phyloP scores from a whole-genome alignment of 2,797 vertebrate species.

The Loriculus beryllinus region DNA sequence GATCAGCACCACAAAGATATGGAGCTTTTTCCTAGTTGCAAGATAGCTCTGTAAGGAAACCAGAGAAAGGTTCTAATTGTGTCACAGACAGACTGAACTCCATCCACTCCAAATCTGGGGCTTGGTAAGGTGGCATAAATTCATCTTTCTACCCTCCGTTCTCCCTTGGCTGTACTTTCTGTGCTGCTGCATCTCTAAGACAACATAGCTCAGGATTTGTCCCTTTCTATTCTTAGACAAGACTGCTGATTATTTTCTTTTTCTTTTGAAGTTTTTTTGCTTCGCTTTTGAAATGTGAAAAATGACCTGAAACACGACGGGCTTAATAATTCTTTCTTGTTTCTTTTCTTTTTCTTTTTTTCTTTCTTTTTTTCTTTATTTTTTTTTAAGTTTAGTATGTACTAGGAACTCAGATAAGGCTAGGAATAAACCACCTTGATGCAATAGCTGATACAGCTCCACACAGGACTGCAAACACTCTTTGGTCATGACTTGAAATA shows the following conservation, averaged over 20 bases:
- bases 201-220: slow-evolving; percentile 5
- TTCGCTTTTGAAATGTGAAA: slow-evolving; percentile 1
- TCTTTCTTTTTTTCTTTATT: not conserved
- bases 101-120: not conserved
- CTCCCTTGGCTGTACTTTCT: slow-evolving; percentile 52
- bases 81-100: not conserved
- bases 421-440: not conserved
- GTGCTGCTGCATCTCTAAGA: slow-evolving; percentile 34
- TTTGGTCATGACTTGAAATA: not conserved
- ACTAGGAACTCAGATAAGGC: not conserved
- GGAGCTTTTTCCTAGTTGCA: not conserved
- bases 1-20: not conserved
- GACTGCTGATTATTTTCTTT: not conserved
- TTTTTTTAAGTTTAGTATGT: not conserved
- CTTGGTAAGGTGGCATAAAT: not conserved
- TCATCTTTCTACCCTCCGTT: not conserved
- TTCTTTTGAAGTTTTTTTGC: not conserved
- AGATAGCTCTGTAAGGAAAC: not conserved
- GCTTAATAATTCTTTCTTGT: not conserved
- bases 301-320: slow-evolving; percentile 1
- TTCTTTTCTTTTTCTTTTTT: not conserved
- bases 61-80: not conserved
- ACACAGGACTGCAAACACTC: not conserved
- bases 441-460: not conserved
- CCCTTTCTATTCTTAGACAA: slow-evolving; percentile 48